Evolutionary conservation across 2,888 invertebrate genomes (phyloP).

Genomic region (Cheilosia variabilis): DNA sequence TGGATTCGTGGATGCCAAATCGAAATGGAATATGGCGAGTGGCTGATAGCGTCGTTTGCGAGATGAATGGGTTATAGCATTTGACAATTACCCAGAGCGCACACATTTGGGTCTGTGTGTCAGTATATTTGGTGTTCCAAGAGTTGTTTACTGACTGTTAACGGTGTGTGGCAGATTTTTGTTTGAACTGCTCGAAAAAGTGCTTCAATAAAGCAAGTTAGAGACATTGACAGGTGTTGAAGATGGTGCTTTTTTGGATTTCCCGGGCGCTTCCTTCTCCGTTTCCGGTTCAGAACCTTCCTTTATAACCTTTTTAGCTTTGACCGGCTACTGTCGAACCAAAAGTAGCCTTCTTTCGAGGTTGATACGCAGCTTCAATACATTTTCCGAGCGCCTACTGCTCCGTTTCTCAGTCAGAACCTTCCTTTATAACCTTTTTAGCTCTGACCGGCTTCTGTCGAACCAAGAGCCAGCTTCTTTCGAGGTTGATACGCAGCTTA

Average conservation of each 20-base stretch:
- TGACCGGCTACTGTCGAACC: no score
- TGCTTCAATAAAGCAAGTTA: background rate
- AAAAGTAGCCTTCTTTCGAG: background rate
- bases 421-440: no score
- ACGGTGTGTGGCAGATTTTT: conserved; percentile 25
- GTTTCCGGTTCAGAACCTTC: no score
- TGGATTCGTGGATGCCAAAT: conserved; percentile 64
- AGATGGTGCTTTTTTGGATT: background rate
- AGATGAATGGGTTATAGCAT: conserved; percentile 52
- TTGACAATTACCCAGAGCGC: conserved; percentile 44
- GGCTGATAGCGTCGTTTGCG: conserved; percentile 52
- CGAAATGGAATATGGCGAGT: conserved; percentile 67
- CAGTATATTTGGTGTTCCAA: conserved; percentile 38
- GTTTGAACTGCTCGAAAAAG: conserved; percentile 19
- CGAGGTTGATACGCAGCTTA: no score
- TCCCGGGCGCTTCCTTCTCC: background rate
- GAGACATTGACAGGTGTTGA: background rate
- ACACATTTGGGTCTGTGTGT: conserved; percentile 67
- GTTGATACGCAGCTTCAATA: no score
- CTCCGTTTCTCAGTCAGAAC: no score
- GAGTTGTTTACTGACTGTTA: conserved; percentile 47
- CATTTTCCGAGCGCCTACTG: background rate
- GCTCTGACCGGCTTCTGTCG: no score
- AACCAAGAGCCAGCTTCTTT: background rate
- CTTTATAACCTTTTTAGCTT: no score